Percentiles rank a stretch among this genome's conserved stretches.
These are phyloP conservation scores for Cantharis rufa DNA, from an alignment of 2,888 invertebrate genomes.

Conservation along the genomic window DNA sequence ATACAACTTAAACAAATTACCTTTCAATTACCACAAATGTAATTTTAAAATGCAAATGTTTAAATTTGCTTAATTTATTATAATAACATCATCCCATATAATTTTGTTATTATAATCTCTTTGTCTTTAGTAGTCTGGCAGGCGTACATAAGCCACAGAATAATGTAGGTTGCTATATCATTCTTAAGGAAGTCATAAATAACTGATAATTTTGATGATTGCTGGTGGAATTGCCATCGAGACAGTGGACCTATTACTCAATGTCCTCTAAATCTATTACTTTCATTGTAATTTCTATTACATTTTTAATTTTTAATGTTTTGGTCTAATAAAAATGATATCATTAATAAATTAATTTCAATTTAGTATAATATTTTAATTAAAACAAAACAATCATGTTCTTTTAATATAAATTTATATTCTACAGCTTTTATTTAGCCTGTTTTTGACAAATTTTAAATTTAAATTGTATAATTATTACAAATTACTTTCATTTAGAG, in stretches of 20 bases:
- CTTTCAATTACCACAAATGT: not conserved
- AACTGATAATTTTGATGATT: slow-evolving; percentile 26
- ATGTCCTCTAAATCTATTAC: not conserved
- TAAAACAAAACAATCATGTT: not conserved
- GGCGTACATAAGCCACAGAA: no score
- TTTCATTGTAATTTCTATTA: not conserved
- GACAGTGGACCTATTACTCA: slow-evolving; percentile 6
- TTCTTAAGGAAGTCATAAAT: slow-evolving; percentile 24
- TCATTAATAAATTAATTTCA: not conserved
- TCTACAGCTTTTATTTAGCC: not conserved
- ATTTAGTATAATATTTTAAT: not conserved
- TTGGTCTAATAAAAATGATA: not conserved
- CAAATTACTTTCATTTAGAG: not conserved
- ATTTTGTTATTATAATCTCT: not conserved
- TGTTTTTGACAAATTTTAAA: not conserved
- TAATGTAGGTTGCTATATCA: slow-evolving; percentile 13
- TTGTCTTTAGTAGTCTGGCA: not conserved
- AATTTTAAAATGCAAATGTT: not conserved
- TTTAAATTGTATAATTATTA: not conserved
- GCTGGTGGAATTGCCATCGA: slow-evolving; percentile 6
- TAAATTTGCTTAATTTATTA: not conserved
- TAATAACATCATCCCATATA: not conserved
- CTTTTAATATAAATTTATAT: no score
- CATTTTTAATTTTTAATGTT: not conserved
- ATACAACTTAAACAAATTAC: not conserved